Evolutionary conservation across 2,888 invertebrate species (phyloP).

Genomic region (Abscondita cerata): DNA sequence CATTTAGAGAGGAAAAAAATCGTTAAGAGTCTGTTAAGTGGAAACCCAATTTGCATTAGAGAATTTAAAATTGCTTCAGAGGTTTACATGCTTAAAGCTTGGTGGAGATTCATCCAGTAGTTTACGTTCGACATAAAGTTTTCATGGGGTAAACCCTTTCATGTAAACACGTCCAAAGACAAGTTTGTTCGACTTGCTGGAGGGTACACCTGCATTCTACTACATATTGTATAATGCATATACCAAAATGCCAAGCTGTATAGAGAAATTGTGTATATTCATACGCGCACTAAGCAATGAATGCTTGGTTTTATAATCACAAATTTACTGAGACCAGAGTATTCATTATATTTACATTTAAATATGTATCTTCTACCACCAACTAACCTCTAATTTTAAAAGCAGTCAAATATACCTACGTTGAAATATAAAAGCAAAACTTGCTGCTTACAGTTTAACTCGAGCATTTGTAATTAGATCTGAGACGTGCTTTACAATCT

Average conservation of each 20-base stretch:
- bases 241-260: constrained; percentile 19
- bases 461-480: no score
- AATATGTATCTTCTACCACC: no score
- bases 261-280: constrained; percentile 18
- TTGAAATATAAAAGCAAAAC: no score
- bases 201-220: constrained; percentile 30
- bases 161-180: constrained; percentile 34
- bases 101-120: constrained; percentile 23
- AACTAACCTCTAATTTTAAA: no score
- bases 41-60: constrained; percentile 10
- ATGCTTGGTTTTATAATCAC: constrained; percentile 20
- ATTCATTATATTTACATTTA: no score
- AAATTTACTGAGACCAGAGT: constrained; percentile 14
- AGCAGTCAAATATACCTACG: no score
- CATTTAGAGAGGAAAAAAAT: constrained; percentile 10
- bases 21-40: constrained; percentile 14
- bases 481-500: no score
- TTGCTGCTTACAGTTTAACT: no score
- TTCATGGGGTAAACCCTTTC: constrained; percentile 31
- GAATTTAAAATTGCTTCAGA: constrained; percentile 18
- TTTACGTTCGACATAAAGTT: constrained; percentile 32
- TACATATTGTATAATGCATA: constrained; percentile 32
- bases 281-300: constrained; percentile 17
- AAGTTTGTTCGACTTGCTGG: constrained; percentile 29
- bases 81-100: constrained; percentile 11